phyloP scores from a whole-genome alignment of 2,113 vertebrate genomes.

The Centropristis striata region DNA sequence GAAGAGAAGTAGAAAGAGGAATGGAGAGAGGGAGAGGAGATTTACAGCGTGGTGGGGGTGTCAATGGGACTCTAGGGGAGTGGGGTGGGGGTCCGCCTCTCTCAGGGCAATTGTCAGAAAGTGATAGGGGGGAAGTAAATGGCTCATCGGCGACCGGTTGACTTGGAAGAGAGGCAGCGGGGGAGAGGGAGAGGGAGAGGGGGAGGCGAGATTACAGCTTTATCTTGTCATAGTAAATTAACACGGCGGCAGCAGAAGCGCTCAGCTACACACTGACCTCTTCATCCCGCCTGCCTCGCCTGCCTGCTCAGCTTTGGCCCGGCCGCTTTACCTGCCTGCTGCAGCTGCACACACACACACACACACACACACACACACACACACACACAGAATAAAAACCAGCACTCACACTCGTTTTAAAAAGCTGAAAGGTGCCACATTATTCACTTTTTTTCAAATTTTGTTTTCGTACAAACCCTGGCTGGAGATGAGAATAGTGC shows the following conservation, averaged over 20 bases:
- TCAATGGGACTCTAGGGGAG: conserved; percentile 33
- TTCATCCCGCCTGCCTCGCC: conserved; percentile 84
- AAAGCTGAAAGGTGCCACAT: conserved; percentile 51
- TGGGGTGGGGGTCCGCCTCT: conserved; percentile 84
- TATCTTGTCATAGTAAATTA: conserved; percentile 99
- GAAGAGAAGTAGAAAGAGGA: conserved; percentile 32
- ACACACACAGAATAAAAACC: conserved; percentile 4
- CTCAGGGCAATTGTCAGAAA: conserved; percentile 91
- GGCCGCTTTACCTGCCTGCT: conserved; percentile 50
- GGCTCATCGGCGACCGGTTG: conserved; percentile 87
- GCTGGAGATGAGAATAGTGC: not conserved
- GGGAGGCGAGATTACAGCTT: conserved; percentile 93
- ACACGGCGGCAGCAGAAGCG: conserved; percentile 82
- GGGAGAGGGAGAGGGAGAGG: conserved; percentile 9
- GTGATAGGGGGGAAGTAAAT: conserved; percentile 90
- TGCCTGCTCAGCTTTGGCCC: conserved; percentile 82
- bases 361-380: conserved; percentile 17
- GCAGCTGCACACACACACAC: conserved; percentile 34
- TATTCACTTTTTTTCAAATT: conserved; percentile 34
- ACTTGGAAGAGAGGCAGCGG: conserved; percentile 69
- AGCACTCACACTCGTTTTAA: conserved; percentile 18
- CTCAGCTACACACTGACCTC: conserved; percentile 93
- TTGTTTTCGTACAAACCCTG: not conserved
- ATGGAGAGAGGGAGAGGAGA: conserved; percentile 74
- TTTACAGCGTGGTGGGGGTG: conserved; percentile 86